Base-by-base conservation (phyloP, 30 jellyfish, hydroid and myxozoan species). In the Pseudorhiza aurosa region DNA sequence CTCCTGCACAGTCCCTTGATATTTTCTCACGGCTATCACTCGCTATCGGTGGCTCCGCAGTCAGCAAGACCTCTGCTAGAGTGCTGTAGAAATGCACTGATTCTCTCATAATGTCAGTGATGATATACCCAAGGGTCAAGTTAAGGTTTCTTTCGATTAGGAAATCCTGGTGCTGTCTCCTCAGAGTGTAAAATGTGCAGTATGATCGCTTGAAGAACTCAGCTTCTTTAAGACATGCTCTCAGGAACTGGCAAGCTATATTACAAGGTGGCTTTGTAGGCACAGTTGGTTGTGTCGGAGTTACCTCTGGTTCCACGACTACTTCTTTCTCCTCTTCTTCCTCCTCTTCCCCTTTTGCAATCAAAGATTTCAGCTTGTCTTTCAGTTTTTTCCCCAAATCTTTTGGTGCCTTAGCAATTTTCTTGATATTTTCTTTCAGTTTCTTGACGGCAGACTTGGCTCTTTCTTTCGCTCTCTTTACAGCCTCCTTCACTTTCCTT, bases 151-250 rank as follows among this genome's bases (percentile, higher is more conserved):
- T 7, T 47, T 74, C 87, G 6, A 74, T 12, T 47, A 74, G 28
- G 65, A 74, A 74, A 44, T 74, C 87, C 7, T 65, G 24, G 42
- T 74, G 87, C 10, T 57, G 37, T 67, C 87, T 51, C 24, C 31
- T 74, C 47, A 63, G 30, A 15, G 21, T 51, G 87, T 74, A 74
- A 36, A 74, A 74, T 27, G 76, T 76, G 37, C 87, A 74, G 31
- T 27, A 63, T 6, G 76, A 53, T 31, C 36, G 60, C 76, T 74
- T 74, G 65, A 74, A 74, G 25, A 74, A 55, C 51, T 53, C 50
- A 17, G 74, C 70, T n/a, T 27, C 70, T 35, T 55, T 18, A 3
- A 28, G 10, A 25, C 30, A 31, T 2, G 36, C 31, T 27, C 44
- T 74, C 19, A 74, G 0, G 29, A 63, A 31, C 33, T 74, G 58